Conservation (phyloP, 2,113 vertebrate species). For the Malaclemys terrapin region DNA sequence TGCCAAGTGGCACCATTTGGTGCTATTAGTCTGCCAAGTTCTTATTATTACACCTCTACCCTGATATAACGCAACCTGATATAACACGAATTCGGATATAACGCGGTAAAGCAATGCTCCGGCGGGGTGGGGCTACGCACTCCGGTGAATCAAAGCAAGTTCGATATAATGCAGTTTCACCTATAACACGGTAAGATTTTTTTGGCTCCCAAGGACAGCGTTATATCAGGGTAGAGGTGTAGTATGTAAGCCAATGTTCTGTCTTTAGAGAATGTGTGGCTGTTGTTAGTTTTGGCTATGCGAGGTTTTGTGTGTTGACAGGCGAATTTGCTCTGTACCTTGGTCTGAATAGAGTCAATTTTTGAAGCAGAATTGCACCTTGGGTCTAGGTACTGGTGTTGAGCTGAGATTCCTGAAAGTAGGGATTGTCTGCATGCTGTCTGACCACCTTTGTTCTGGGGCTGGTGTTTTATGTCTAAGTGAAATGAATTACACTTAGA, state of each 20-base stretch:
- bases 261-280: rapidly evolving
- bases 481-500: conserved; percentile 2
- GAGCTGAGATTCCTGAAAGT: neutral
- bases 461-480: neutral
- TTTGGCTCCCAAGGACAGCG: no score
- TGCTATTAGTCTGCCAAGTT: conserved; percentile 19
- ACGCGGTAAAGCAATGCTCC: no score
- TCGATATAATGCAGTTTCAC: no score
- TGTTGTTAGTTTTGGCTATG: rapidly evolving
- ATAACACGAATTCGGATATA: no score
- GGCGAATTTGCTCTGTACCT: neutral
- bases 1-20: conserved; percentile 54
- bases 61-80: no score
- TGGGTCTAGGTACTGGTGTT: conserved; percentile 9
- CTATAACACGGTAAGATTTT: no score
- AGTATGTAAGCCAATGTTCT: neutral
- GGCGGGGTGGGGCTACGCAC: no score
- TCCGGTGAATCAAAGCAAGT: no score
- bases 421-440: neutral
- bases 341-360: neutral
- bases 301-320: neutral
- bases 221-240: no score
- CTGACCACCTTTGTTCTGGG: neutral
- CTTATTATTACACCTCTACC: neutral
- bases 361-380: neutral